Conservation (phyloP, 1,140 invertebrate species). For the Meloidogyne hapla region DNA sequence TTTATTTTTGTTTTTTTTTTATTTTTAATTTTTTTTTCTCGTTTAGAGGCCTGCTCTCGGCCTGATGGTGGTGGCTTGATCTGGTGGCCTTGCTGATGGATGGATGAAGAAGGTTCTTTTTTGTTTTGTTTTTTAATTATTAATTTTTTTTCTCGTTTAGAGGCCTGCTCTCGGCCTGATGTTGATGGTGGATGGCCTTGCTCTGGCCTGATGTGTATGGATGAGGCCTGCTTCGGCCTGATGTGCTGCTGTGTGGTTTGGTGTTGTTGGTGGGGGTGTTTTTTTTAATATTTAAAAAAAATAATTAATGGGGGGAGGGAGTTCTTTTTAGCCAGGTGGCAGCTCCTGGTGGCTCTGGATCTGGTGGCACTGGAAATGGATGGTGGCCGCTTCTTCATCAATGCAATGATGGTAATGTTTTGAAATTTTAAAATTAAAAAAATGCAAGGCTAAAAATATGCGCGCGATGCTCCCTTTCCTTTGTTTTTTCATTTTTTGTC, state of each 20-base stretch:
- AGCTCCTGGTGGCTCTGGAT: neutral
- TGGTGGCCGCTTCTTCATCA: neutral
- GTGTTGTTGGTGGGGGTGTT: neutral
- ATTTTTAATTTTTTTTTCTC: too few species aligned
- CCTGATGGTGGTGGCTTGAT: too few species aligned
- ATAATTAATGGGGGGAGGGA: neutral
- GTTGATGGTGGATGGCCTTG: neutral
- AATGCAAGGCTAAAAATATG: conserved; percentile 3
- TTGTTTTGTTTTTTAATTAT: too few species aligned
- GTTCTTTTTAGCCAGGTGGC: neutral
- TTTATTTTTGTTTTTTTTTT: too few species aligned
- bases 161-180: too few species aligned
- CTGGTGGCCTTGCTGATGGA: too few species aligned
- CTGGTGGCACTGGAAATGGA: too few species aligned
- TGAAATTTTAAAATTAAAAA: neutral
- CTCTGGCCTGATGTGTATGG: neutral
- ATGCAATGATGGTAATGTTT: neutral
- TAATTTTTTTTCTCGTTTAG: too few species aligned
- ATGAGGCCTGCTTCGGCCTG: neutral
- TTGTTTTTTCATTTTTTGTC: neutral
- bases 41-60: too few species aligned
- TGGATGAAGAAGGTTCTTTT: too few species aligned
- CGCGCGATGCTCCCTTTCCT: neutral
- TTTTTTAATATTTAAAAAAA: neutral
- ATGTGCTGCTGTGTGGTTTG: neutral